Evolutionary conservation across 2,888 invertebrate species (phyloP).

Genomic region (Andrena trimmerana): DNA sequence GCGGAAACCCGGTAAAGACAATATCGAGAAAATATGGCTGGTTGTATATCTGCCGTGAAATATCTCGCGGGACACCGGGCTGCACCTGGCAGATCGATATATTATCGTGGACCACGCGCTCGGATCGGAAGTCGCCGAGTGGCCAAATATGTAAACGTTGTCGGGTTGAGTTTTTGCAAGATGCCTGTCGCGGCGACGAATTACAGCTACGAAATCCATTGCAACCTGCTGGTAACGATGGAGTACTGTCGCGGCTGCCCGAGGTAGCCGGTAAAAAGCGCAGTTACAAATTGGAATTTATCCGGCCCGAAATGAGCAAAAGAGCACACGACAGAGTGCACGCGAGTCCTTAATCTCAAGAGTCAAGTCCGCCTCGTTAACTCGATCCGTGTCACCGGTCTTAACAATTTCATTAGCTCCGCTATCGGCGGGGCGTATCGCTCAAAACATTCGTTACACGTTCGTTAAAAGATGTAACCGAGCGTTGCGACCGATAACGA

Average conservation of each 20-base stretch:
- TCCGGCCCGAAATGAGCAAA: neutral
- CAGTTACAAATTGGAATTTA: slow-evolving; percentile 27
- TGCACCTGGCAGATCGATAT: slow-evolving; percentile 59
- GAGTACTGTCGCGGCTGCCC: no score
- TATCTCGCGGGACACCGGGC: slow-evolving; percentile 45
- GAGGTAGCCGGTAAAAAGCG: neutral
- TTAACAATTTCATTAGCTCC: slow-evolving; percentile 40
- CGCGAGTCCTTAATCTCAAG: neutral
- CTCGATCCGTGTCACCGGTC: slow-evolving; percentile 1
- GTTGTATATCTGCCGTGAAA: slow-evolving; percentile 49
- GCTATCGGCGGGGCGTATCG: slow-evolving; percentile 49
- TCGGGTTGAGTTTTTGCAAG: no score
- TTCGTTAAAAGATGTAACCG: slow-evolving; percentile 55
- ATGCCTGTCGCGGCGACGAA: no score
- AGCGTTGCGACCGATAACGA: slow-evolving; percentile 58
- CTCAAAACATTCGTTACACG: slow-evolving; percentile 59
- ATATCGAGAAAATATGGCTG: slow-evolving; percentile 62
- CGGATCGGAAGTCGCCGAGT: slow-evolving; percentile 35
- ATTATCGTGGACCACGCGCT: slow-evolving; percentile 42
- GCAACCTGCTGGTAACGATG: no score
- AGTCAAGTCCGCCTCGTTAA: slow-evolving; percentile 22
- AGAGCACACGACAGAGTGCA: neutral
- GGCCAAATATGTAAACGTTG: slow-evolving; percentile 37
- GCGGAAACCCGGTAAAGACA: slow-evolving; percentile 57
- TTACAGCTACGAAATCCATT: no score